Percentiles rank a stretch among this genome's conserved stretches.
Evolutionary conservation across 2,888 invertebrate species (phyloP).

Genomic region (Coremacera marginata): DNA sequence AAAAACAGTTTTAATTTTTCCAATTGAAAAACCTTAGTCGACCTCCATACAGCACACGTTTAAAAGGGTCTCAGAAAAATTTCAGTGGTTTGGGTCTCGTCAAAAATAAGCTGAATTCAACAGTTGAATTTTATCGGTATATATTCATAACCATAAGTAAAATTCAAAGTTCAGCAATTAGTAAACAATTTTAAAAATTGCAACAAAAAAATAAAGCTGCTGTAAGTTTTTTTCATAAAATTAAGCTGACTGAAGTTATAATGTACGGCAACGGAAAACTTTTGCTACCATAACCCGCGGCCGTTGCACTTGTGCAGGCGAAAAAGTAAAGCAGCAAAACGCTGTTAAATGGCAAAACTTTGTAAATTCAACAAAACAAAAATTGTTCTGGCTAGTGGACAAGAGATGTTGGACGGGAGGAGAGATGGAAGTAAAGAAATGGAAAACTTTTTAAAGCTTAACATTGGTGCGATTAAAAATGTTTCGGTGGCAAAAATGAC

Average conservation of each 20-base stretch:
- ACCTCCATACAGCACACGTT: no score
- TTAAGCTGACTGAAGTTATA: background rate
- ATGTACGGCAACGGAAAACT: background rate
- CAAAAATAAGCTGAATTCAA: no score
- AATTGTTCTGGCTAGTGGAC: background rate
- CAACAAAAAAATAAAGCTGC: background rate
- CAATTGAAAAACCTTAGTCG: no score
- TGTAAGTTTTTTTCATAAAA: background rate
- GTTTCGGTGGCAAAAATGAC: conserved; percentile 9
- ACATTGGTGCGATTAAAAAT: background rate
- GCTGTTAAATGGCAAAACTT: conserved; percentile 3
- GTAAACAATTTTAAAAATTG: background rate
- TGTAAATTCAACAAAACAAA: background rate
- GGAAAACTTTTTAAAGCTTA: background rate
- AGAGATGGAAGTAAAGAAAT: background rate
- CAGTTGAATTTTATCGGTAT: no score
- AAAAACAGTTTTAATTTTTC: no score
- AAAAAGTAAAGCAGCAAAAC: background rate
- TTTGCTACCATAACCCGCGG: background rate
- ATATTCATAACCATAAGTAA: no score
- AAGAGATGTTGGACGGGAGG: no score
- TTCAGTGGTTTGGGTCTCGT: no score
- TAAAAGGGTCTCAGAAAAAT: no score
- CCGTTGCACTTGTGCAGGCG: conserved; percentile 6
- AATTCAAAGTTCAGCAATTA: no score